A percentile compares a stretch with the other conserved stretches of the same genome.
Conservation (phyloP, 1,140 invertebrate species). For the Musca vetustissima region DNA sequence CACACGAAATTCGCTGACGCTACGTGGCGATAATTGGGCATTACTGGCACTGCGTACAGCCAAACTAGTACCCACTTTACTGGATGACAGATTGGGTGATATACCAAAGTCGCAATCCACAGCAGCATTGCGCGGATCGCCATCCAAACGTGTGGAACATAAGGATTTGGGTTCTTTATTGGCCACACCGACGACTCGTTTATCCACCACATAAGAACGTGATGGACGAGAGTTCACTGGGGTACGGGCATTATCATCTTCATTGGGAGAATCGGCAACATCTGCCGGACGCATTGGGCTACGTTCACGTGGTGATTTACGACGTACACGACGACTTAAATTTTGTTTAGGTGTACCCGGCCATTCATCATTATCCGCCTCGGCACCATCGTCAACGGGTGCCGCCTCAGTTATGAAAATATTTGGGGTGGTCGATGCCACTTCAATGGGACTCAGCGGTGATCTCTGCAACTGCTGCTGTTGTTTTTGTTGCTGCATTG, state of each 20-base stretch:
- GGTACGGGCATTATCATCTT: background rate
- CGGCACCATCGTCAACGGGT: constrained; percentile 27
- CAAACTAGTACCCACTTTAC: constrained; percentile 4
- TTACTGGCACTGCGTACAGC: background rate
- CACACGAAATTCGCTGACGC: background rate
- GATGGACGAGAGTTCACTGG: background rate
- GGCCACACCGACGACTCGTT: background rate
- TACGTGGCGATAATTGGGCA: background rate
- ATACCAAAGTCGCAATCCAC: constrained; percentile 40
- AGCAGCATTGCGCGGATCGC: constrained; percentile 31
- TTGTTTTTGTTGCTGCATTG: constrained; percentile 16
- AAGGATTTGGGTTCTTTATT: constrained; percentile 33
- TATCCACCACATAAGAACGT: background rate
- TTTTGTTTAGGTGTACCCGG: constrained; percentile 40
- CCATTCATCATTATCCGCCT: constrained; percentile 38
- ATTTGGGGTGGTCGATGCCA: constrained; percentile 23
- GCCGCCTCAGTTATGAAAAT: constrained; percentile 3
- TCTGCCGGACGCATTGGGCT: background rate
- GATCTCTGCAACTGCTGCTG: too few relatives aligned
- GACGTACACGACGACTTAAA: constrained; percentile 32
- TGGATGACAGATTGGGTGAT: constrained; percentile 38
- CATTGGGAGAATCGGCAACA: background rate
- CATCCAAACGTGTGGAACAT: constrained; percentile 42
- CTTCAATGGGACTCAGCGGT: constrained; percentile 44
- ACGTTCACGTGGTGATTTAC: constrained; percentile 34